Conservation (phyloP, 2,888 invertebrate genomes). For the Melanophora roralis region DNA sequence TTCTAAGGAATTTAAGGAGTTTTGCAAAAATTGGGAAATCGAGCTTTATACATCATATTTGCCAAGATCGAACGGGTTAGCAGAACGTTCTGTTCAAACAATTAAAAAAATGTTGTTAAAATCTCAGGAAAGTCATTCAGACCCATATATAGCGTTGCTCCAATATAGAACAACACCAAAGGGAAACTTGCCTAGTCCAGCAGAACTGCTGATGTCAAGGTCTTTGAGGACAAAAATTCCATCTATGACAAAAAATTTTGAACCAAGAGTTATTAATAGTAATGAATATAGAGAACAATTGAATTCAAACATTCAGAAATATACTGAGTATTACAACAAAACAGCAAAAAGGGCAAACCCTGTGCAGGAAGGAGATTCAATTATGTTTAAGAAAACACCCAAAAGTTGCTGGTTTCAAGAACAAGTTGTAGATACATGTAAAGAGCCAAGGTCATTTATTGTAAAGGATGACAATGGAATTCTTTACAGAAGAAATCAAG, state of each 20-base stretch:
- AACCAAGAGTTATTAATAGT: background rate
- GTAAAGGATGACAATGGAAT: conserved; percentile 18
- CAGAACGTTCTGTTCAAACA: conserved; percentile 57
- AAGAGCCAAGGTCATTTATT: conserved; percentile 15
- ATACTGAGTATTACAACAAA: conserved; percentile 8
- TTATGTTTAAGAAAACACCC: conserved; percentile 21
- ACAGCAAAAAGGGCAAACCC: background rate
- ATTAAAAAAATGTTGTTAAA: conserved; percentile 51
- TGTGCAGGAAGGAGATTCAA: conserved; percentile 1
- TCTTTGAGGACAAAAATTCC: background rate
- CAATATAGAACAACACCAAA: conserved; percentile 45
- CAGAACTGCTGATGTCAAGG: conserved; percentile 41
- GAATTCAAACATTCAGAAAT: conserved; percentile 18
- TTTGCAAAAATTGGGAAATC: conserved; percentile 47
- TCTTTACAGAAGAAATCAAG: conserved; percentile 28
- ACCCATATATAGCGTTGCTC: conserved; percentile 38
- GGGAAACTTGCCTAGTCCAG: conserved; percentile 29
- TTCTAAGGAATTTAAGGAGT: conserved; percentile 13
- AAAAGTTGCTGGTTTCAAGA: conserved; percentile 22
- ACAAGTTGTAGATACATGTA: conserved; percentile 13
- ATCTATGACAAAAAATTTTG: background rate
- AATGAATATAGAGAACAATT: background rate
- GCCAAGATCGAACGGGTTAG: conserved; percentile 61
- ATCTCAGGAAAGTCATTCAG: conserved; percentile 37
- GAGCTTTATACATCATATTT: conserved; percentile 55